Conservation (phyloP, 2,113 vertebrate species). For the mouse (Mus musculus) region GRCm39 chr12:10842501-10843000, state of each 20-base stretch:
- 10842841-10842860: too few relatives aligned
- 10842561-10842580: not conserved
- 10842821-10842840: too few relatives aligned
- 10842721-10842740: not conserved
- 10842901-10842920: not conserved
- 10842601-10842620: not conserved
- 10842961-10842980: not conserved
- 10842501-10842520: not conserved
- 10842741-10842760: not conserved
- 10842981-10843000: not conserved
- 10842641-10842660: not conserved
- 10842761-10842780: too few relatives aligned
- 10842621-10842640: not conserved
- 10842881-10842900: not conserved
- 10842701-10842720: not conserved
- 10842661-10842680: fast-evolving
- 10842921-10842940: not conserved
- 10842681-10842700: fast-evolving
- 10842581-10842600: not conserved
- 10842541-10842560: not conserved
- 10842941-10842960: not conserved
- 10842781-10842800: too few relatives aligned
- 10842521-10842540: too few relatives aligned
- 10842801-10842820: too few relatives aligned
- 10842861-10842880: too few relatives aligned